Evolutionary conservation across 2,797 vertebrate genomes (phyloP).

Genomic region (Triplophysa bombifrons): DNA sequence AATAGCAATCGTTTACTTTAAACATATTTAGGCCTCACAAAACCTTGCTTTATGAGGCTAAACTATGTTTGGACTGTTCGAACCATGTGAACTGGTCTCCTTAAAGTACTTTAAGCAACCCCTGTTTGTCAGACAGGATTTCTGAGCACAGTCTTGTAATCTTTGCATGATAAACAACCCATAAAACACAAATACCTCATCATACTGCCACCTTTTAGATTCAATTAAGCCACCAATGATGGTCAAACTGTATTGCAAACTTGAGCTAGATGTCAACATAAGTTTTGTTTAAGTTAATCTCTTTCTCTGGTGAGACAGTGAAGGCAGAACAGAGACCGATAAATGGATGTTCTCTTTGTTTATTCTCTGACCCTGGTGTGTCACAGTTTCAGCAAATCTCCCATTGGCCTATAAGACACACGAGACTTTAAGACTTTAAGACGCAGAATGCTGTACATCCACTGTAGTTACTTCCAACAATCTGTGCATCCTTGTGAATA

Average conservation of each 20-base stretch:
- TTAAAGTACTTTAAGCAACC: background rate
- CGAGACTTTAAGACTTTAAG: constrained; percentile 64
- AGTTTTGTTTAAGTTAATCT: constrained; percentile 10
- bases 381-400: constrained; percentile 60
- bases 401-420: constrained; percentile 63
- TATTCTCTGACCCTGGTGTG: constrained; percentile 47
- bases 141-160: constrained; percentile 15
- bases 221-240: constrained; percentile 16
- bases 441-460: constrained; percentile 60
- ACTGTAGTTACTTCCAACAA: constrained; percentile 41
- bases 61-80: background rate
- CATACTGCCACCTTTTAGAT: background rate
- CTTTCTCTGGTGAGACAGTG: constrained; percentile 37
- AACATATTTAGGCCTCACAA: background rate
- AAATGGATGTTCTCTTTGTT: constrained; percentile 22
- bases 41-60: background rate
- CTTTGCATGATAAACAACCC: background rate
- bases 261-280: constrained; percentile 9
- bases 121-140: constrained; percentile 16
- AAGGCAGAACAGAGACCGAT: constrained; percentile 27
- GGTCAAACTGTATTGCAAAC: constrained; percentile 11
- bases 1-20: background rate
- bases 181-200: constrained; percentile 5
- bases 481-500: constrained; percentile 30
- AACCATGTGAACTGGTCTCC: background rate